Evolutionary conservation across 2,888 invertebrate genomes (phyloP).

Genomic region (Hydropsyche betteni): DNA sequence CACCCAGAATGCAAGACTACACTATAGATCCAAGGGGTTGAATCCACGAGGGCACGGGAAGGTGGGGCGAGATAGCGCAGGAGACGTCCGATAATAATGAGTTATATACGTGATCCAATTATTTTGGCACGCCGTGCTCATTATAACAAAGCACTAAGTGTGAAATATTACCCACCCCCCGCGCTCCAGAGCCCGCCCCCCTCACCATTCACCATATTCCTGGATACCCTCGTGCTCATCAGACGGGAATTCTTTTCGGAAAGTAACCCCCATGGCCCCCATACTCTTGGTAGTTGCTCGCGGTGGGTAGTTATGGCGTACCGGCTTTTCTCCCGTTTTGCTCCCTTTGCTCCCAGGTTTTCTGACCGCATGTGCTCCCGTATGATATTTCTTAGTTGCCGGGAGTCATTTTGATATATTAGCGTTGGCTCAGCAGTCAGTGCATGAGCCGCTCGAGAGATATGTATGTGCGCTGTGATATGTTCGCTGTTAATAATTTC

Average conservation of each 20-base stretch:
- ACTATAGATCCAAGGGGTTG: constrained; percentile 32
- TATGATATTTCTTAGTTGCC: constrained; percentile 36
- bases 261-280: neutral
- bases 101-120: constrained; percentile 71
- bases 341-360: neutral
- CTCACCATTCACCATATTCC: neutral
- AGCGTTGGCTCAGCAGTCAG: constrained; percentile 33
- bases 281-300: too few relatives aligned
- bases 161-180: constrained; percentile 61
- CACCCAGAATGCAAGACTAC: neutral
- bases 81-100: constrained; percentile 65
- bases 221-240: constrained; percentile 1
- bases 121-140: constrained; percentile 67
- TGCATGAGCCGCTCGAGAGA: constrained; percentile 27
- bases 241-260: constrained; percentile 19
- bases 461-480: too few relatives aligned
- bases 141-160: constrained; percentile 65
- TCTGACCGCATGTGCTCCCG: constrained; percentile 35
- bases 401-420: constrained; percentile 49
- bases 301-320: neutral
- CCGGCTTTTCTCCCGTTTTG: constrained; percentile 26
- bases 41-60: constrained; percentile 26
- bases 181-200: constrained; percentile 15
- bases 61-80: constrained; percentile 39
- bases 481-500: too few relatives aligned